phyloP scores from a whole-genome alignment of 2,888 invertebrate species.

The Ormyrus nitidulus region DNA sequence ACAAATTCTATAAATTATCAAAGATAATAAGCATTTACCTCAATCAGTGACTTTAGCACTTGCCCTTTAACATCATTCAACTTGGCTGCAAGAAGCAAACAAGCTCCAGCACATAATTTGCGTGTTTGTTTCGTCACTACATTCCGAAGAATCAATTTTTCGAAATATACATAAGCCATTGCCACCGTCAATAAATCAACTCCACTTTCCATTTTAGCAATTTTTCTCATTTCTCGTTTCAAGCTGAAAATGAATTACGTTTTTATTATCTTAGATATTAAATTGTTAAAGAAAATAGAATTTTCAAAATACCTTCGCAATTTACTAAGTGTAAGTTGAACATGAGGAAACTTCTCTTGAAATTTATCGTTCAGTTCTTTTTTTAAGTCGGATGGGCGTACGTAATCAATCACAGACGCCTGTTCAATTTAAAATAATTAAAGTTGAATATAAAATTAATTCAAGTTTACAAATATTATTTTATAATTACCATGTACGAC shows the following conservation, averaged over 20 bases:
- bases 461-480: not conserved
- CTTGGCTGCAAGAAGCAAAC: slow-evolving; percentile 95
- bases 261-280: not conserved
- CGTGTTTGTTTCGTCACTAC: slow-evolving; percentile 96
- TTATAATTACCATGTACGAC: slow-evolving; percentile 83
- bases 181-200: slow-evolving; percentile 94
- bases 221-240: slow-evolving; percentile 96
- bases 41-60: slow-evolving; percentile 89
- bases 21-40: slow-evolving; percentile 78
- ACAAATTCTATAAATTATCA: no score
- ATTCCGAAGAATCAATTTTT: slow-evolving; percentile 93
- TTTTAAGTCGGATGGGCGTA: slow-evolving; percentile 95
- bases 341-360: slow-evolving; percentile 94
- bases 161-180: slow-evolving; percentile 98
- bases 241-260: slow-evolving; percentile 78
- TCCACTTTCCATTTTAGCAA: slow-evolving; percentile 89
- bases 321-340: slow-evolving; percentile 96
- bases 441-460: not conserved
- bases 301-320: slow-evolving; percentile 84
- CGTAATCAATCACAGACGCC: slow-evolving; percentile 97
- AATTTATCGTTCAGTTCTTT: slow-evolving; percentile 98
- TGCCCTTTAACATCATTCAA: slow-evolving; percentile 97
- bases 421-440: slow-evolving; percentile 63
- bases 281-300: not conserved
- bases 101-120: slow-evolving; percentile 96